Evolutionary conservation across 2,888 invertebrate species (phyloP), one percentile per base, ranked within the genome.

Genomic region (Apamea epomidion): DNA sequence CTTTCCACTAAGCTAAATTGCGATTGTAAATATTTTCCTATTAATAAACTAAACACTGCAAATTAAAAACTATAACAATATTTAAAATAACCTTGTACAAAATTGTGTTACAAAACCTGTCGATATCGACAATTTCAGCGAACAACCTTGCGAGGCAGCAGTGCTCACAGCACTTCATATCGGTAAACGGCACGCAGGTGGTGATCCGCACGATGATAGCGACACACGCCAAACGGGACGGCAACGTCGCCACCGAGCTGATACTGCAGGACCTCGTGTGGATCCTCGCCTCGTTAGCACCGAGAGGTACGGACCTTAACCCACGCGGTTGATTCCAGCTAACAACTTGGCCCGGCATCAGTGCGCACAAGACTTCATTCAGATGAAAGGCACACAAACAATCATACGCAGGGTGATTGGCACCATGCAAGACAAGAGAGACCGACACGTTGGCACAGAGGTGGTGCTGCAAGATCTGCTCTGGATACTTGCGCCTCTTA

Each of bases 221-320:
- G 80, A 95, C 96, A 78, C 97, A 97, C 90, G 94, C 95, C 91
- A 96, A 96, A 90, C 97, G 97, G 77, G 97, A 97, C 88, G 94
- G 96, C 82, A 95, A 95, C 88, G 95, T 97, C 71, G 93, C 95
- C 90, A 95, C 94, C 84, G 97, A 98, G 91, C 93, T 97, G 84
- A 95, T 97, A 90, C 92, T 97, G 89, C 97, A 97, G 90, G 98
- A 98, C 93, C 95, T 97, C 87, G 94, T 98, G 82, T 97, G 97
- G 97, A 97, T 97, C 90, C 94, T 98, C 87, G 97, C 97, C 92
- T 97, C 97, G 89, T 94, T 98, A 85, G 96, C 97, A 42, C 96
- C 97, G 62, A 96, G 95, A 97, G 97, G 97, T 97, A 95, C 88
- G 90, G 78, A 83, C 78, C 80, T 71, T 91, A 88, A 92, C 72